These are phyloP conservation scores for Polymixis lichenea DNA, from an alignment of 2,888 invertebrate species.

Conservation along the genomic window DNA sequence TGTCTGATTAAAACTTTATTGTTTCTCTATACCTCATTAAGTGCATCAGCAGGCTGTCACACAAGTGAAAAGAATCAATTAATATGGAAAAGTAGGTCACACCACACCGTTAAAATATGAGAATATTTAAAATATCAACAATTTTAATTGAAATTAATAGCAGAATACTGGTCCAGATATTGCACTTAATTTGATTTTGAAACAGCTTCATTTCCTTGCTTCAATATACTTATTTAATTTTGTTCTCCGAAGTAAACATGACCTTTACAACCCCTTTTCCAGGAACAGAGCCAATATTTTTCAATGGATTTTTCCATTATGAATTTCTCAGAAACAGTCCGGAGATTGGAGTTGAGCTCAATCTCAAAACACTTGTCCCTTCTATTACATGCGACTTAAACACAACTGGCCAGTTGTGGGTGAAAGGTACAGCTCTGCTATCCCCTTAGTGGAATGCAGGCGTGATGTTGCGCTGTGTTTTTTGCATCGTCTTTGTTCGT, in stretches of 20 bases:
- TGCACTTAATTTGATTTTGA: too few relatives aligned
- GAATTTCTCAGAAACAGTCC: background rate
- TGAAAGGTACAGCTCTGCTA: background rate
- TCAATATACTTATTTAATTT: background rate
- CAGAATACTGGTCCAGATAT: background rate
- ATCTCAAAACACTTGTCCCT: background rate
- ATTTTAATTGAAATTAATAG: background rate
- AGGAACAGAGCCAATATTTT: constrained; percentile 11
- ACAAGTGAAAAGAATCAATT: constrained; percentile 30
- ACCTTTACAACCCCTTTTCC: background rate
- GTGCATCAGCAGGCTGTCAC: constrained; percentile 24
- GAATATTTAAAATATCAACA: background rate
- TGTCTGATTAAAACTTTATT: constrained; percentile 29
- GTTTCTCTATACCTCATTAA: constrained; percentile 26
- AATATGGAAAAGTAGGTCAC: constrained; percentile 3
- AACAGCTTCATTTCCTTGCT: background rate
- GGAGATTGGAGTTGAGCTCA: constrained; percentile 6
- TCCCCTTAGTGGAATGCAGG: background rate
- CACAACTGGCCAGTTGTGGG: background rate
- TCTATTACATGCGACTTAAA: background rate
- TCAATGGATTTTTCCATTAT: constrained; percentile 17
- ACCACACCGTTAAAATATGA: constrained; percentile 11
- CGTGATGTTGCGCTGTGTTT: background rate
- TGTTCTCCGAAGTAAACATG: background rate
- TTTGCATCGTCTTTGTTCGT: too few relatives aligned